Conservation (phyloP, 2,888 invertebrate genomes). For the Hermaeophaga mercurialis region DNA sequence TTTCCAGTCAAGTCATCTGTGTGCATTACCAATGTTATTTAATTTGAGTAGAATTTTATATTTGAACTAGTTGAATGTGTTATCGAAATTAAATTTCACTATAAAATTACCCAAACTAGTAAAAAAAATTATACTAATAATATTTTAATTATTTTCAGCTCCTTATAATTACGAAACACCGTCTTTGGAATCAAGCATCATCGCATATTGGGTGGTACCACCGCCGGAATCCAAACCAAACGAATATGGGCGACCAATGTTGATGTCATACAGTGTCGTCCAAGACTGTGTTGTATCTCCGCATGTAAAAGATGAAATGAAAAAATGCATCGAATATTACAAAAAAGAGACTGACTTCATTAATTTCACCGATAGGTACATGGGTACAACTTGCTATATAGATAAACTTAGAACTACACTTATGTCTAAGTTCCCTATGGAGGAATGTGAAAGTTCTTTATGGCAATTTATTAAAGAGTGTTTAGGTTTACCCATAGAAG, state of each 20-base stretch:
- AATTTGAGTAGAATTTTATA: too few species aligned
- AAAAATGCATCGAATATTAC: constrained; percentile 84
- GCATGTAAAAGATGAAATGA: constrained; percentile 84
- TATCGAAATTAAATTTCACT: too few species aligned
- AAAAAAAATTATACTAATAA: too few species aligned
- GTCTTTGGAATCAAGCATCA: constrained; percentile 80
- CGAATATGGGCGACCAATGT: constrained; percentile 91
- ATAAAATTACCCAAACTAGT: too few species aligned
- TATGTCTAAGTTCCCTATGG: constrained; percentile 81
- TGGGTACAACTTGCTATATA: constrained; percentile 73
- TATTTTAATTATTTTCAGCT: constrained; percentile 72
- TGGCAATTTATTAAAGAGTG: constrained; percentile 82
- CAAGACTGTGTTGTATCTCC: constrained; percentile 82
- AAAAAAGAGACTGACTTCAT: constrained; percentile 70
- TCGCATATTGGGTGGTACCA: constrained; percentile 95
- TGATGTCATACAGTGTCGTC: constrained; percentile 82
- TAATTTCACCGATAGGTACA: constrained; percentile 70
- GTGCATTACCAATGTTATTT: too few species aligned
- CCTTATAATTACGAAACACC: constrained; percentile 82
- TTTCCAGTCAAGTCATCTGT: too few species aligned
- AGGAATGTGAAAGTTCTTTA: constrained; percentile 71
- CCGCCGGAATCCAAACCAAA: constrained; percentile 90
- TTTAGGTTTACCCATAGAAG: constrained; percentile 74
- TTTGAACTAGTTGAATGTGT: too few species aligned
- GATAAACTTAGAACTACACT: constrained; percentile 85